Base-by-base conservation (phyloP, 2,113 vertebrate genomes). In the Myotis brandtii region DNA sequence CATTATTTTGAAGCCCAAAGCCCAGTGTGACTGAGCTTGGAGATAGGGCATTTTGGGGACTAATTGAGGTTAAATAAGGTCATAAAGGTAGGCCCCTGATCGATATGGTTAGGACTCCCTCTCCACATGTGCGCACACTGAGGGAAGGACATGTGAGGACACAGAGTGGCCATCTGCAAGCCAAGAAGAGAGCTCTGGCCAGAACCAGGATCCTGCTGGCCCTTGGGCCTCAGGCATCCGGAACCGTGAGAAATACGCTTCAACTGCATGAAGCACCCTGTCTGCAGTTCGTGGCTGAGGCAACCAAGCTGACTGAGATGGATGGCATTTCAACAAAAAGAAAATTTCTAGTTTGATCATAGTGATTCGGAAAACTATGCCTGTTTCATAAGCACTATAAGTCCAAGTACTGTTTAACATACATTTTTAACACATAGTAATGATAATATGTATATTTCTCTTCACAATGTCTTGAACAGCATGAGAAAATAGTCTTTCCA, bases 321-420 rank as follows among this genome's bases (percentile, higher is more conserved):
- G 84, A 48, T 54, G 48, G 3, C 48, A 86, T 89, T 96, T 93
- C n/a, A 85, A n/a, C 40, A 82, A 82, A 73, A 76, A 77, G 70
- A 54, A n/a, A 81, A 56, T 64, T 79, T 80, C 40, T 17, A 64
- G 7, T 43, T 86, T 80, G 48, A 52, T 54, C 77, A 76, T 9
- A 50, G 91, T 48, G 52, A 72, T 79, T 95, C 30, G 54, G 30
- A 62, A 91, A 86, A n/a, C 32, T 25, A 5, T 77, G n/a, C 3
- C 64, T 80, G 23, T 17, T 62, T 73, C 18, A n/a, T 81, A 50
- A 82, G 30, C 10, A 23, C 17, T 70, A 0, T 30, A 23, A 48
- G 9, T 75, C 43, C 54, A 67, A 59, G 10, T 20, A 34, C 9
- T 46, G 5, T 86, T 72, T 59, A 62, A 69, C 9, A 20, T 12